Percentiles rank a stretch among this genome's conserved stretches.
Conservation (phyloP, 2,113 vertebrate genomes). For the Tetrax tetrax region DNA sequence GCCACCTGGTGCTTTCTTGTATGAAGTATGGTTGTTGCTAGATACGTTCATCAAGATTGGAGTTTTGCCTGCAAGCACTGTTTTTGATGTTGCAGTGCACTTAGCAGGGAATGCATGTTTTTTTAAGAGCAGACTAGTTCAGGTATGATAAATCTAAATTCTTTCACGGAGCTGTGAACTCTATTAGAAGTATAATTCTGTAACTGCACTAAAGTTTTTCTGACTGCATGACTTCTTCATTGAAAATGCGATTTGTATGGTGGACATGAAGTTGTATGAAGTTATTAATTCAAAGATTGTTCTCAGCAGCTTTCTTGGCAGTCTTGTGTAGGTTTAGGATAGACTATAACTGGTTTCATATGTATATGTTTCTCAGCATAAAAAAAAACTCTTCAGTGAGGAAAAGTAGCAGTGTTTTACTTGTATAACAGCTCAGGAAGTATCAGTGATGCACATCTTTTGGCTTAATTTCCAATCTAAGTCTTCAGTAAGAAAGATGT, state of each 20-base stretch:
- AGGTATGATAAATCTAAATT: neutral
- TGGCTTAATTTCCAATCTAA: neutral
- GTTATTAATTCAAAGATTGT: neutral
- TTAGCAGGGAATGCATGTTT: accelerated
- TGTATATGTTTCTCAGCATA: neutral
- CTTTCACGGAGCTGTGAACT: neutral
- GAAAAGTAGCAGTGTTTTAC: neutral
- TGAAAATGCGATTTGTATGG: neutral
- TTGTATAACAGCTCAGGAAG: neutral
- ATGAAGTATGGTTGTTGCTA: neutral
- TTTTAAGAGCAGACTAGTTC: neutral
- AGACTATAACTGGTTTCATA: neutral
- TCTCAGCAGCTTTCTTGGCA: neutral
- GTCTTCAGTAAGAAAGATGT: neutral
- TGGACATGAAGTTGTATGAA: neutral
- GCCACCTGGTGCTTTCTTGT: neutral
- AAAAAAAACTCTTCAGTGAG: neutral
- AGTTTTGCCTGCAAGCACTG: neutral
- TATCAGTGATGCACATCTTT: neutral
- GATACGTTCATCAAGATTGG: neutral
- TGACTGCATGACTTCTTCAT: neutral
- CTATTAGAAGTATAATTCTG: neutral
- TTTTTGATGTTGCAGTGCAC: neutral
- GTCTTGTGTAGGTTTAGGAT: neutral
- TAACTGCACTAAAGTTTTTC: neutral